These are phyloP conservation scores for Spicauda simplicius DNA, from an alignment of 2,888 invertebrate genomes.

Conservation along the genomic window DNA sequence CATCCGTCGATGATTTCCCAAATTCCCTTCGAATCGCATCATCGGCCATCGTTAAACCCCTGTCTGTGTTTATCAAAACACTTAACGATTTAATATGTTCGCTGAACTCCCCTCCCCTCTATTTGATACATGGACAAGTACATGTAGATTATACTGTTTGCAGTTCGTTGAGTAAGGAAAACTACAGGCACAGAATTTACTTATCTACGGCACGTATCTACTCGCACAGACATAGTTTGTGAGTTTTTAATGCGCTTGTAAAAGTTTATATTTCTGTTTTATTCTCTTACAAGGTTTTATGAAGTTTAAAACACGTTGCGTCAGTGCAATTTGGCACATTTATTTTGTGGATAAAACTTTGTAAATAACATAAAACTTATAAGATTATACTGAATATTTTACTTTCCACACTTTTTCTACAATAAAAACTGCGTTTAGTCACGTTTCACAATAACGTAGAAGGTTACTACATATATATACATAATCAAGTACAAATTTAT, in stretches of 20 bases:
- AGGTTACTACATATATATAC: no score
- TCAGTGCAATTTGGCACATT: constrained; percentile 7
- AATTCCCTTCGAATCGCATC: constrained; percentile 74
- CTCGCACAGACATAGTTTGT: constrained; percentile 10
- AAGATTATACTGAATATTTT: neutral
- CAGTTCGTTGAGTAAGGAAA: constrained; percentile 37
- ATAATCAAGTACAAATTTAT: no score
- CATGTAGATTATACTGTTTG: constrained; percentile 61
- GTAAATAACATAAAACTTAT: neutral
- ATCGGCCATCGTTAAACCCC: constrained; percentile 70
- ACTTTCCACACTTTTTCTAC: neutral
- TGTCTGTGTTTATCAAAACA: constrained; percentile 83
- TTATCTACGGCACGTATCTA: constrained; percentile 19
- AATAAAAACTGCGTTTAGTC: no score
- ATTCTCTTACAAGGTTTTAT: constrained; percentile 17
- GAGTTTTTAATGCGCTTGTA: constrained; percentile 21
- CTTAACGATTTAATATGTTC: constrained; percentile 83
- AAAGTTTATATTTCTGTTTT: constrained; percentile 17
- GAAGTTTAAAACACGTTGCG: constrained; percentile 37
- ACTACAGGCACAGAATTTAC: constrained; percentile 19
- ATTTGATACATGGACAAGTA: constrained; percentile 48
- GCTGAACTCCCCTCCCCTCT: constrained; percentile 65
- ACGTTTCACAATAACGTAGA: no score
- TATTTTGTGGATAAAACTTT: neutral
- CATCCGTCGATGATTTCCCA: constrained; percentile 68